Conservation (phyloP, 2,888 invertebrate species). For the Amblyjoppa fuscipennis region DNA sequence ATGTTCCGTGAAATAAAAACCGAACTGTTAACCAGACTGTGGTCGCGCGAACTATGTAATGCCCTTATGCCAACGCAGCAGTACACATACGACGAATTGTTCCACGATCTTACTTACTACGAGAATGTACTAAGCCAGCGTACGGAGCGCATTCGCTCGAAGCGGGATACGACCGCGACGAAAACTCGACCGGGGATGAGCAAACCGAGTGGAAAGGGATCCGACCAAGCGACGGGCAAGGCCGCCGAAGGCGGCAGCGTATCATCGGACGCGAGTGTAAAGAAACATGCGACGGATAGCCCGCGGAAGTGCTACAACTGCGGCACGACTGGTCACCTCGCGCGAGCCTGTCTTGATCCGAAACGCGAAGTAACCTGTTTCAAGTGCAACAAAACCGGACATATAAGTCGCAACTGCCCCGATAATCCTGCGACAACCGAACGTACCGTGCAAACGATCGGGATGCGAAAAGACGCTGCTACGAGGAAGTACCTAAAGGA, state of each 20-base stretch:
- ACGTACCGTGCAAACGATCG: not conserved
- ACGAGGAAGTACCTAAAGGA: not conserved
- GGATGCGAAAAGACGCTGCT: not conserved
- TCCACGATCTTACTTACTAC: not conserved
- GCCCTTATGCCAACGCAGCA: not conserved
- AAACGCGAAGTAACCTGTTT: no score
- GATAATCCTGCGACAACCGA: not conserved
- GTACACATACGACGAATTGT: not conserved
- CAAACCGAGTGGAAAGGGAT: no score
- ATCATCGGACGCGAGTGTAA: no score
- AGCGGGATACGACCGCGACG: no score
- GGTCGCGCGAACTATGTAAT: not conserved
- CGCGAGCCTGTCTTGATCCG: no score
- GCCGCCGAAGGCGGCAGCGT: no score
- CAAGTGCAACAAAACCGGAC: not conserved
- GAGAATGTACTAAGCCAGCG: not conserved
- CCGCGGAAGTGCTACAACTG: slow-evolving; percentile 35
- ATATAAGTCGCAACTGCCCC: not conserved
- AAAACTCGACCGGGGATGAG: no score
- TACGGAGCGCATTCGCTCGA: no score
- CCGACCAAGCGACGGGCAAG: no score
- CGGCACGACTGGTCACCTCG: not conserved
- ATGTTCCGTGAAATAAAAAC: not conserved
- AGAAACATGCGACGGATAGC: no score
- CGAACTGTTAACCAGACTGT: not conserved